Percentiles rank a stretch among this genome's conserved stretches.
These are phyloP conservation scores for Diadema setosum DNA, from an alignment of 35 echinoderm and acorn worm genomes.

Conservation along the genomic window DNA sequence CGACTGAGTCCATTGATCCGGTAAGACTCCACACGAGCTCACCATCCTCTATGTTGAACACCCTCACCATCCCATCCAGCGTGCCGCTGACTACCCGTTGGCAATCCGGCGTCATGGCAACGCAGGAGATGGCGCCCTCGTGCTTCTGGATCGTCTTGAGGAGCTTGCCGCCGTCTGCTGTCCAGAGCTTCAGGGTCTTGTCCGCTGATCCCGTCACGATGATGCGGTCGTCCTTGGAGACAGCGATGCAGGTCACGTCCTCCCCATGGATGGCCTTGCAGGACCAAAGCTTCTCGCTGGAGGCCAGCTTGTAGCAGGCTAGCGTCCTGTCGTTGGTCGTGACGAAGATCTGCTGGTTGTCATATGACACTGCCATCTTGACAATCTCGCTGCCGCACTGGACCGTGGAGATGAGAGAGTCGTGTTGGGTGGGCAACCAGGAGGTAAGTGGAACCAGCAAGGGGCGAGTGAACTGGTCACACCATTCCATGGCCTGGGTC, in stretches of 20 bases:
- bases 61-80: conserved; percentile 56
- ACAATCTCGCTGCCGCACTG: conserved; percentile 27
- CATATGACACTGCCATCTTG: conserved; percentile 64
- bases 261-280: conserved; percentile 23
- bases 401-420: conserved; percentile 66
- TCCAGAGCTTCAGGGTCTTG: conserved; percentile 67
- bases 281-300: conserved; percentile 67
- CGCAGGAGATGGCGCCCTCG: conserved; percentile 53
- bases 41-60: conserved; percentile 56
- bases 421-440: conserved; percentile 73
- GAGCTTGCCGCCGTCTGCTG: conserved; percentile 50
- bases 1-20: conserved; percentile 63
- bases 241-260: conserved; percentile 36
- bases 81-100: conserved; percentile 65
- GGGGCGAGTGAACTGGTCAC: conserved; percentile 86
- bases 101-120: conserved; percentile 55
- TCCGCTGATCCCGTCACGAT: conserved; percentile 54
- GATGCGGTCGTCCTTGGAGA: conserved; percentile 30
- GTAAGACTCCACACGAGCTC: conserved; percentile 57
- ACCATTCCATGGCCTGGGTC: conserved; percentile 85
- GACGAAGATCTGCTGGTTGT: conserved; percentile 90
- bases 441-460: conserved; percentile 78
- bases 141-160: conserved; percentile 69
- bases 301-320: conserved; percentile 76
- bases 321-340: conserved; percentile 48